These are phyloP conservation scores for Drosophila emarginata DNA, from an alignment of 2,888 invertebrate genomes.

Conservation along the genomic window DNA sequence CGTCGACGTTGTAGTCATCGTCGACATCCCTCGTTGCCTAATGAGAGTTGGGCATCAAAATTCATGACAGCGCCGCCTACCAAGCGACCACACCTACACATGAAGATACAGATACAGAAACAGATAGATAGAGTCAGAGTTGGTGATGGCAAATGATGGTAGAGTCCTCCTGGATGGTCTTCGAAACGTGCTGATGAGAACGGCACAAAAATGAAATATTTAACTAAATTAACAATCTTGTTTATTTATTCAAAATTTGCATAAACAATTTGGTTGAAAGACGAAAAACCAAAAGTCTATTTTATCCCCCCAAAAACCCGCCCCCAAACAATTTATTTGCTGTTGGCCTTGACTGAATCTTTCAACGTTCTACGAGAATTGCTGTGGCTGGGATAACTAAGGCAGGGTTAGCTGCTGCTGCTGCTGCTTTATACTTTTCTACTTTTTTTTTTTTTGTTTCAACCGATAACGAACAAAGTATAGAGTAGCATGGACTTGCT, in stretches of 20 bases:
- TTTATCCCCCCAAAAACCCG: slow-evolving; percentile 30
- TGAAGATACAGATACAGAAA: slow-evolving; percentile 31
- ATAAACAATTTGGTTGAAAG: slow-evolving; percentile 78
- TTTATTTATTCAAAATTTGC: slow-evolving; percentile 79
- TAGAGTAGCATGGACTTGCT: neutral
- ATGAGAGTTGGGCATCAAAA: slow-evolving; percentile 73
- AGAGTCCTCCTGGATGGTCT: slow-evolving; percentile 39
- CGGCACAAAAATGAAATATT: slow-evolving; percentile 79
- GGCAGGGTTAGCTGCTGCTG: neutral
- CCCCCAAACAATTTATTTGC: slow-evolving; percentile 34
- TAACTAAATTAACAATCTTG: slow-evolving; percentile 79
- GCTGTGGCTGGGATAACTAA: neutral
- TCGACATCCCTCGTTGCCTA: slow-evolving; percentile 57
- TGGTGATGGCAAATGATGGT: slow-evolving; percentile 26
- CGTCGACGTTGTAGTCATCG: neutral
- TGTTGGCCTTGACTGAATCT: neutral
- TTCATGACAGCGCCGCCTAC: slow-evolving; percentile 69
- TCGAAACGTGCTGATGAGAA: slow-evolving; percentile 70
- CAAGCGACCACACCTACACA: slow-evolving; percentile 55
- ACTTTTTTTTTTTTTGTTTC: neutral
- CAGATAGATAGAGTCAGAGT: slow-evolving; percentile 15
- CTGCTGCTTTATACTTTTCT: neutral
- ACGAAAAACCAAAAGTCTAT: slow-evolving; percentile 79
- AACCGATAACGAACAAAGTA: neutral
- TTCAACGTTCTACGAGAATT: neutral